Percentiles rank a stretch among this genome's conserved stretches.
Evolutionary conservation across 2,113 vertebrate species (phyloP).

Genomic region (Psephotus haematonotus): DNA sequence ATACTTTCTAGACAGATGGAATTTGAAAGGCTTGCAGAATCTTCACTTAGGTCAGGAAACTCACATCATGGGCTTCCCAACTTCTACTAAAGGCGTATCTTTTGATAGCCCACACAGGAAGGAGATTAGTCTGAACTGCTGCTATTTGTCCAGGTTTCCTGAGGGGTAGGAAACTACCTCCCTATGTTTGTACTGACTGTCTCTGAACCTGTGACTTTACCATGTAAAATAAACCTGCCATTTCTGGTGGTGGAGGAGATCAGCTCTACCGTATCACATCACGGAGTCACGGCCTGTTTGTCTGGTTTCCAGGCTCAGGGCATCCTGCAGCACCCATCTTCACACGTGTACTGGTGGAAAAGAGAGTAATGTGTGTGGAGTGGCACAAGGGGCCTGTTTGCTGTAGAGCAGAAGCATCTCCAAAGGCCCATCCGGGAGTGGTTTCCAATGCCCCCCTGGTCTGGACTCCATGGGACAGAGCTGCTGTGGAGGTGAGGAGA

Average conservation of each 20-base stretch:
- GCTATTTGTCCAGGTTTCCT: not conserved
- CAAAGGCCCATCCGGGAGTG: accelerated
- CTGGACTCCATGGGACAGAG: not conserved
- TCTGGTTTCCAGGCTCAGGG: not conserved
- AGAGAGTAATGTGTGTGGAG: not conserved
- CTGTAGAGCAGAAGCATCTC: not conserved
- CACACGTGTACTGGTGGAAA: accelerated
- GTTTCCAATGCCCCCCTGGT: not conserved
- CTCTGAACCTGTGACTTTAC: not conserved
- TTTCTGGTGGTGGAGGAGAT: not conserved
- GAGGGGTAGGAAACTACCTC: not conserved
- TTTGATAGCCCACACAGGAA: not conserved
- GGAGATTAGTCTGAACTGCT: not conserved
- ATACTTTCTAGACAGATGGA: constrained; percentile 24
- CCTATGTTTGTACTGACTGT: not conserved
- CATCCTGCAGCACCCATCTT: not conserved
- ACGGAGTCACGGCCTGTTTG: not conserved
- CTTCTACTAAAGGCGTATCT: not conserved
- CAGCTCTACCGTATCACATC: not conserved
- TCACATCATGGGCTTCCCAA: not conserved
- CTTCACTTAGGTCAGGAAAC: constrained; percentile 5
- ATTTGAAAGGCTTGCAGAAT: constrained; percentile 47
- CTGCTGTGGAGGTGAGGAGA: not conserved
- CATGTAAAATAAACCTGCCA: not conserved
- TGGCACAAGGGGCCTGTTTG: too few relatives aligned